A percentile compares a stretch with the other conserved stretches of the same genome.
Evolutionary conservation across 37 sponge, comb jelly and placozoan genomes (phyloP).

Genomic region (Eunapius fragilis): DNA sequence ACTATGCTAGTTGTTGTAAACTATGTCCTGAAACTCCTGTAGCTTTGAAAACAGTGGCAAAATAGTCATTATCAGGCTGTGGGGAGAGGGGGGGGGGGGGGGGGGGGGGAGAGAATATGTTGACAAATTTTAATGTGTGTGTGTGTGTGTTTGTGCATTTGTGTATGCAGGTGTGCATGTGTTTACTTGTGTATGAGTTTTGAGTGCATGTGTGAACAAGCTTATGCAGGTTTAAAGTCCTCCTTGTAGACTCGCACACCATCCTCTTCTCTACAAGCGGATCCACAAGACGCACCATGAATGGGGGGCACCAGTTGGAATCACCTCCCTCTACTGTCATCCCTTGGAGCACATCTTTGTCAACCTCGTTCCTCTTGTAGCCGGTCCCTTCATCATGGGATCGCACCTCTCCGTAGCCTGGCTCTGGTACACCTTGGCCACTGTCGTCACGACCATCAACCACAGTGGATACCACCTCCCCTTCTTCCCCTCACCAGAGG

Average conservation of each 20-base stretch:
- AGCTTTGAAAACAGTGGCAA: no score
- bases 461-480: conserved; percentile 96
- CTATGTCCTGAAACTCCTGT: no score
- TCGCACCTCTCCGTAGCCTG: conserved; percentile 68
- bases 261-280: conserved; percentile 74
- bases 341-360: conserved; percentile 75
- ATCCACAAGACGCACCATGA: conserved; percentile 95
- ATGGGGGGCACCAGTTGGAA: conserved; percentile 80
- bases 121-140: no score
- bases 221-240: neutral
- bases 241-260: conserved; percentile 76
- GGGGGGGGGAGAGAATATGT: no score
- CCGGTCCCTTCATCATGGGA: conserved; percentile 78
- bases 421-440: conserved; percentile 67
- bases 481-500: conserved; percentile 76
- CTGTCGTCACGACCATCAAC: conserved; percentile 41
- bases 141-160: no score
- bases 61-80: no score
- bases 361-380: conserved; percentile 60
- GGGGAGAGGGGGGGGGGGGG: no score
- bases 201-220: no score
- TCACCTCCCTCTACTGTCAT: conserved; percentile 75
- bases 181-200: no score
- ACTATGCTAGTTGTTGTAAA: no score
- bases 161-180: no score